Base-by-base conservation (phyloP, 2,888 invertebrate species). In the Noctua pronuba region DNA sequence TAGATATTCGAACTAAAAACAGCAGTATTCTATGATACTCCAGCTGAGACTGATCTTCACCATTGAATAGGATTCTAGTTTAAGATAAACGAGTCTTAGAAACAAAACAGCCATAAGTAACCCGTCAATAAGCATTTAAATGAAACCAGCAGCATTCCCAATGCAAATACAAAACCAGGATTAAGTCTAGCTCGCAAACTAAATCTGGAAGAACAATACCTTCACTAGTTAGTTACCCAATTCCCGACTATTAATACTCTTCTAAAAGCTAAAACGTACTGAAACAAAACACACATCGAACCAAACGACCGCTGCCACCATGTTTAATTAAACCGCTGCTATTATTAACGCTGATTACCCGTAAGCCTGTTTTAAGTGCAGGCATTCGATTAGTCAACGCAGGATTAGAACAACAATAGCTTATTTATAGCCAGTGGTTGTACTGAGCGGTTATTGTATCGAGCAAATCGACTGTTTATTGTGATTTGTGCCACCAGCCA, bases 361-460 rank as follows among this genome's bases (percentile, higher is more conserved):
- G 79, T 85, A 82, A 86, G 86, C 84, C 86, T 65, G 86, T 75
- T 85, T 87, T 86, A 86, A 88, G 80, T 85, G 88, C 87, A 79
- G 74, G 87, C 85, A 73, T 89, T 91, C 93, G 94, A 95, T 95
- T 95, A 95, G 95, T 94, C 94, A 93, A 93, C 93, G 88, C 90
- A 84, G 92, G 91, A 94, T 95, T 95, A 94, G 93, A 94, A 95
- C 94, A 95, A 95, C 94, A 95, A 94, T 95, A 91, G 91, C 74
- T 90, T 94, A 95, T 95, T 95, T 93, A 93, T 92, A 93, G 92
- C 89, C 81, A 72, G 83, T 82, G 86, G 88, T 90, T 86, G 88
- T 86, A 82, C 72, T 71, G 60, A 68, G 62, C 78, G 75, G 80
- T 88, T 88, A 86, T 85, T 89, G 88, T 90, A 88, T 91, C 82